Evolutionary conservation across 2,888 invertebrate species (phyloP).

Genomic region (Eumerus sabulonum): DNA sequence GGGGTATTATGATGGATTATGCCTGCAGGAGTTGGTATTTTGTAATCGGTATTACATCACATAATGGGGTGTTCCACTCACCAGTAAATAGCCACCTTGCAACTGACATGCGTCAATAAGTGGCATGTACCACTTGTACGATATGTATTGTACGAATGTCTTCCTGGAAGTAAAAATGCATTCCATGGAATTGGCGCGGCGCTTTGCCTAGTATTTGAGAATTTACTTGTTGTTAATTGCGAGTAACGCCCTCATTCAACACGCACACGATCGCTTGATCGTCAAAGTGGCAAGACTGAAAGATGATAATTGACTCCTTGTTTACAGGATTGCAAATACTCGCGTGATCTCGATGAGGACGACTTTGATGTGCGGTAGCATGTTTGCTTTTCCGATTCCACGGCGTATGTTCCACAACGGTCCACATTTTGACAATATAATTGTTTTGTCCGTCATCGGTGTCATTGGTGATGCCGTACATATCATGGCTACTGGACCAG

Average conservation of each 20-base stretch:
- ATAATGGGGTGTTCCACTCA: too few species aligned
- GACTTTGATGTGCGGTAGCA: constrained; percentile 57
- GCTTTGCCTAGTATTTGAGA: too few species aligned
- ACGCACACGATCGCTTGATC: constrained; percentile 43
- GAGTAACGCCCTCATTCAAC: constrained; percentile 45
- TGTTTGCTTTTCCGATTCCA: constrained; percentile 62
- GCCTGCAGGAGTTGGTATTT: neutral
- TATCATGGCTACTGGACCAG: constrained; percentile 17
- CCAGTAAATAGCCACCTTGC: too few species aligned
- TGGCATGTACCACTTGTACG: too few species aligned
- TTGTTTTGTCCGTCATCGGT: constrained; percentile 29
- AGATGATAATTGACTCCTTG: constrained; percentile 63
- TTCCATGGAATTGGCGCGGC: neutral
- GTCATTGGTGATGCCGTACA: constrained; percentile 36
- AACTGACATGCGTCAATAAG: too few species aligned
- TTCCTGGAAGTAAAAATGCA: constrained; percentile 7
- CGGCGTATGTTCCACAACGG: constrained; percentile 41
- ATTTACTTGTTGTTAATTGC: constrained; percentile 23
- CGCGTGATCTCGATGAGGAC: constrained; percentile 10
- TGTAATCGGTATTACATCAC: neutral
- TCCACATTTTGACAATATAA: constrained; percentile 66
- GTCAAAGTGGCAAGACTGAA: constrained; percentile 58
- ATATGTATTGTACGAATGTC: constrained; percentile 1
- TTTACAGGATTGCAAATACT: constrained; percentile 59
- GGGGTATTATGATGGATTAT: constrained; percentile 28